These are phyloP conservation scores for Rhagophthalmus giganteus DNA, from an alignment of 2,888 invertebrate genomes.

Conservation along the genomic window DNA sequence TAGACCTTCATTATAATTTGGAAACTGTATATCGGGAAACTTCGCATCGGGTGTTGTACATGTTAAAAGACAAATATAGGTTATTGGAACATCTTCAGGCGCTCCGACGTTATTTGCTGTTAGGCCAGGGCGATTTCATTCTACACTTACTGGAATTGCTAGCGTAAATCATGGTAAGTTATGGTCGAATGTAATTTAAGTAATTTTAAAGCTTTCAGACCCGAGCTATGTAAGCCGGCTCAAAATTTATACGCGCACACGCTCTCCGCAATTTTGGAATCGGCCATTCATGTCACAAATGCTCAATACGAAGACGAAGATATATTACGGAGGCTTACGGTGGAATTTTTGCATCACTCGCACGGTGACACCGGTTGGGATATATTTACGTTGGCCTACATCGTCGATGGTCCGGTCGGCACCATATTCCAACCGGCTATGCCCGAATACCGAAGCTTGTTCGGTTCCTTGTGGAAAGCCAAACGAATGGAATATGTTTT, in stretches of 20 bases:
- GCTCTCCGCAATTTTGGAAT: constrained; percentile 80
- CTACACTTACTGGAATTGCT: constrained; percentile 89
- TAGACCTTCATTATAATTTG: constrained; percentile 78
- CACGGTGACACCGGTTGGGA: constrained; percentile 86
- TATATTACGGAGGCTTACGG: constrained; percentile 84
- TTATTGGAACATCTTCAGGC: constrained; percentile 90
- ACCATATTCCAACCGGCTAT: constrained; percentile 77
- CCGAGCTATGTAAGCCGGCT: constrained; percentile 86
- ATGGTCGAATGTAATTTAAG: background rate
- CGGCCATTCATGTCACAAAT: constrained; percentile 87
- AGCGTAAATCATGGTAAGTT: constrained; percentile 64
- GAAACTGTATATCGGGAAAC: constrained; percentile 85
- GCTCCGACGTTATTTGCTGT: constrained; percentile 83
- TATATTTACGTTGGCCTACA: constrained; percentile 84
- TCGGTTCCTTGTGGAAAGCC: constrained; percentile 86
- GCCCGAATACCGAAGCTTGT: constrained; percentile 80
- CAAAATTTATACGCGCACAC: constrained; percentile 86
- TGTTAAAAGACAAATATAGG: constrained; percentile 84
- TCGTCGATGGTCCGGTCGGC: constrained; percentile 85
- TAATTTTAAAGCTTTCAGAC: constrained; percentile 57
- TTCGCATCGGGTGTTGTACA: constrained; percentile 81
- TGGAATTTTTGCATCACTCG: constrained; percentile 57
- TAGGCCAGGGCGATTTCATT: constrained; percentile 96
- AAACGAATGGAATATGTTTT: constrained; percentile 87
- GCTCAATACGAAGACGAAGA: constrained; percentile 93